Base-by-base conservation (phyloP, 2,113 vertebrate genomes). In the Eulacestoma nigropectus region DNA sequence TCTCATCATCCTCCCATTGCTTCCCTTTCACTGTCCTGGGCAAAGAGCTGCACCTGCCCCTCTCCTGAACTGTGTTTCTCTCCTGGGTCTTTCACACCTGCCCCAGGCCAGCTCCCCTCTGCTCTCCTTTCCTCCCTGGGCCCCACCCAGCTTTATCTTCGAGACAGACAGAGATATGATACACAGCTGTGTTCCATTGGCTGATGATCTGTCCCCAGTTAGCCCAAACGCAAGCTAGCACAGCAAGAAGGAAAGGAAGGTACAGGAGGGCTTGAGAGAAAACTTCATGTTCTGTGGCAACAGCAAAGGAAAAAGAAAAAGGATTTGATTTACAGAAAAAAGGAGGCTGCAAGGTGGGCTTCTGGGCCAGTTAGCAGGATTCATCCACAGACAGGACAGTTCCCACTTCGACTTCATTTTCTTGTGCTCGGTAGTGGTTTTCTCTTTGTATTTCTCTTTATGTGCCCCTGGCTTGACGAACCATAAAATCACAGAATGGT, bases 61-160 rank as follows among this genome's bases (percentile, higher is more conserved):
- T 20, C 10, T 39, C 15, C 53, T 33, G 3, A 44, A 2, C 46
- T 12, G 4, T 11, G 12, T 68, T 72, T 70, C 42, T 33, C 64
- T 80, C 10, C 37, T 78, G 60, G 29, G 10, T 41, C 23, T 62
- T 42, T 60, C n/a, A 32, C 1, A 1, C 10, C 20, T 44, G 11
- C 15, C 56, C 33, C 59, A 63, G 21, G 1, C 62, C 56, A 84
- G 32, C 19, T 91, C 62, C 57, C 69, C n/a, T 87, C 84, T 87
- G 29, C 26, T 87, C 37, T 47, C 32, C 41, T 91, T 76, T 65
- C 35, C 27, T 91, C 30, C 29, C 57, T 11, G 50, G 19, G 33
- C 70, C 86, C 84, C 95, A 83, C 90, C 96, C 91, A 94, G 42
- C 60, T 79, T 82, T 91, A 55, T 79, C 75, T 91, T 7, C 12